These are phyloP conservation scores for Melangyna quadrimaculata DNA, from an alignment of 2,888 invertebrate genomes.

Conservation along the genomic window DNA sequence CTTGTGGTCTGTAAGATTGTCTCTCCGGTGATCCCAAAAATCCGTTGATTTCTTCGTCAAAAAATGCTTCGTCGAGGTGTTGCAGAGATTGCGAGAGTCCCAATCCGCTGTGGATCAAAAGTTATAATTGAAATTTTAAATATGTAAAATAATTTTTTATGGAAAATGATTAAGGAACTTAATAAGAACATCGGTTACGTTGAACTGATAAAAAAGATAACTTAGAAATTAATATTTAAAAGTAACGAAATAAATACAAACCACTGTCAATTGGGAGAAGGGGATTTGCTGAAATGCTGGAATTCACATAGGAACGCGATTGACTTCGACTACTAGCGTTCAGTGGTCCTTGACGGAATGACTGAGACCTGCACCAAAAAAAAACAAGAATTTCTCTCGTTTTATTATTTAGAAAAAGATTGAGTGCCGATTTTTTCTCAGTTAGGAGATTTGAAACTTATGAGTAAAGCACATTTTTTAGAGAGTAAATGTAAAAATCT, in stretches of 20 bases:
- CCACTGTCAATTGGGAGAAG: conserved; percentile 93
- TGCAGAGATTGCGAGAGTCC: conserved; percentile 82
- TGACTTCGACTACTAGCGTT: conserved; percentile 82
- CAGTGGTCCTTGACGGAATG: conserved; percentile 89
- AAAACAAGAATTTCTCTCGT: conserved; percentile 81
- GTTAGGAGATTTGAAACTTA: neutral
- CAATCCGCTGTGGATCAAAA: conserved; percentile 79
- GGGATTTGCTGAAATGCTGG: conserved; percentile 96
- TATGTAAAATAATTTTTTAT: neutral
- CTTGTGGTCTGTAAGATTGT: conserved; percentile 82
- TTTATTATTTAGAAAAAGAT: conserved; percentile 74
- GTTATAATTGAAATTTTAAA: neutral
- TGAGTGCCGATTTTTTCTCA: conserved; percentile 15
- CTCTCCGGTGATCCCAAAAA: conserved; percentile 81
- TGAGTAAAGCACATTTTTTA: neutral
- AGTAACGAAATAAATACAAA: conserved; percentile 81
- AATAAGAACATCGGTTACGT: conserved; percentile 73
- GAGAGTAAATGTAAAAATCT: neutral
- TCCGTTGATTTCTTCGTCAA: conserved; percentile 91
- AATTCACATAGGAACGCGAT: conserved; percentile 87
- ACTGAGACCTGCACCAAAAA: conserved; percentile 92
- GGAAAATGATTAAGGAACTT: conserved; percentile 45
- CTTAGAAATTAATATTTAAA: conserved; percentile 71
- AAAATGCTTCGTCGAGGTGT: conserved; percentile 88
- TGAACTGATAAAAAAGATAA: conserved; percentile 75